Percentiles rank a stretch among this genome's conserved stretches.
Conservation (phyloP, 2,888 invertebrate species). For the Adelognathus sp. region DNA sequence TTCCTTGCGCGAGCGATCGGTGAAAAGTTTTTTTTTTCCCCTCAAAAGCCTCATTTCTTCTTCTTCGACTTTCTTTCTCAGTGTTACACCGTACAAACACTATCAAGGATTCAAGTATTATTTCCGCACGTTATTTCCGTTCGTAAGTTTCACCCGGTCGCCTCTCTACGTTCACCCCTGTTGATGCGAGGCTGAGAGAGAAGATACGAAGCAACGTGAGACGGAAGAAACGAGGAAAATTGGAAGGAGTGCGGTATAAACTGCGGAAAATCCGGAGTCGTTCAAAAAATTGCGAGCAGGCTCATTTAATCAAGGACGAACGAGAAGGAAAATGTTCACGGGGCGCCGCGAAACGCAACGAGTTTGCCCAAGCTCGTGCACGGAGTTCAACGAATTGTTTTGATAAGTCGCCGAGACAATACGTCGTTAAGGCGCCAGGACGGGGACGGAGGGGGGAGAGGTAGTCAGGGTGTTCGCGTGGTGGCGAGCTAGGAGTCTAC, state of each 20-base stretch:
- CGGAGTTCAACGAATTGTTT: conserved; percentile 78
- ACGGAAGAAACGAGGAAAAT: not conserved
- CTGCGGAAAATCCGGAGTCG: conserved; percentile 49
- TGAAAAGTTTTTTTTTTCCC: conserved; percentile 44
- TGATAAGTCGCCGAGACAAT: conserved; percentile 80
- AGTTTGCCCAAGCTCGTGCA: conserved; percentile 54
- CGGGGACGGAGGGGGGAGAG: conserved; percentile 48
- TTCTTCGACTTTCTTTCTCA: conserved; percentile 8
- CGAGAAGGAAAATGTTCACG: conserved; percentile 64
- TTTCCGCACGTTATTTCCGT: conserved; percentile 17
- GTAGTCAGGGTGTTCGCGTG: conserved; percentile 27
- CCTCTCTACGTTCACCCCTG: not conserved
- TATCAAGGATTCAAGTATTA: conserved; percentile 7
- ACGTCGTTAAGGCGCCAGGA: conserved; percentile 79
- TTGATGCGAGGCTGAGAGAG: not conserved
- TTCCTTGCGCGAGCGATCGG: conserved; percentile 41
- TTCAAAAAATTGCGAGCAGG: conserved; percentile 61
- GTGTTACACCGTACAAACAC: not conserved
- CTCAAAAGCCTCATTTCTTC: conserved; percentile 19
- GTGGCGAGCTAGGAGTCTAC: conserved; percentile 50
- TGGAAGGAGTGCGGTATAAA: not conserved
- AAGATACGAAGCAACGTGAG: not conserved
- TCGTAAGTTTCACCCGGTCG: conserved; percentile 3
- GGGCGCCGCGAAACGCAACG: conserved; percentile 43
- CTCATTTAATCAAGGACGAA: conserved; percentile 72